Evolutionary conservation across 2,113 vertebrate species (phyloP), one percentile per base, ranked within the genome.

Genomic region (Dissostichus mawsoni): DNA sequence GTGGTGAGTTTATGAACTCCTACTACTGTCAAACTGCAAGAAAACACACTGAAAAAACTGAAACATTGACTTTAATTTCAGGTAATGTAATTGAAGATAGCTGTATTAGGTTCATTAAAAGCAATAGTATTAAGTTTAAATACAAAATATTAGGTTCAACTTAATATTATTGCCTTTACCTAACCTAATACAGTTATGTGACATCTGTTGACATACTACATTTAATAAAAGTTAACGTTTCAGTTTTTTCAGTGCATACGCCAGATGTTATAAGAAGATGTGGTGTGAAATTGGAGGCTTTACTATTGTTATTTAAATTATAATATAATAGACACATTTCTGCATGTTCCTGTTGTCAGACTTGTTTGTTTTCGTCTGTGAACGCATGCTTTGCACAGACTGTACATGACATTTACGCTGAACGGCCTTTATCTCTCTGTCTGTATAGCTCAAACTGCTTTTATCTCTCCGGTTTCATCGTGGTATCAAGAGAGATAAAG

Each of bases 371-470:
- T 71, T 74, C 2, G 8, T 8, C 81, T 72, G 18, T 44, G 68
- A 70, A 88, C 23, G 69, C 7, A 8, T 0, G 5, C 29, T 55
- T 53, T 25, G 65, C 36, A 51, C 36, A 5, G 11, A 45, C 58
- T 51, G 73, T 45, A 69, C 25, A 70, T 82, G 83, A 72, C 69
- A 64, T 76, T 84, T 73, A 66, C 13, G 58, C 41, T 69, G 72
- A 86, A 8, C 68, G 11, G 52, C 74, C 69, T 87, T 81, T 67
- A 77, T 87, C 59, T 82, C 55, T 51, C 72, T 45, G 52, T 80
- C 74, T 85, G 71, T 18, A 36, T 2, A n/a, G 73, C 44, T 78
- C 74, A 63, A 55, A 64, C 69, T 41, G 62, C 82, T 89, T 85
- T 89, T 63, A 82, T 89, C 59, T 70, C 53, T 64, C 47, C 0